A percentile compares a stretch with the other conserved stretches of the same genome.
These are phyloP conservation scores for Teleogryllus occipitalis DNA, from an alignment of 1,140 invertebrate genomes.

Conservation along the genomic window DNA sequence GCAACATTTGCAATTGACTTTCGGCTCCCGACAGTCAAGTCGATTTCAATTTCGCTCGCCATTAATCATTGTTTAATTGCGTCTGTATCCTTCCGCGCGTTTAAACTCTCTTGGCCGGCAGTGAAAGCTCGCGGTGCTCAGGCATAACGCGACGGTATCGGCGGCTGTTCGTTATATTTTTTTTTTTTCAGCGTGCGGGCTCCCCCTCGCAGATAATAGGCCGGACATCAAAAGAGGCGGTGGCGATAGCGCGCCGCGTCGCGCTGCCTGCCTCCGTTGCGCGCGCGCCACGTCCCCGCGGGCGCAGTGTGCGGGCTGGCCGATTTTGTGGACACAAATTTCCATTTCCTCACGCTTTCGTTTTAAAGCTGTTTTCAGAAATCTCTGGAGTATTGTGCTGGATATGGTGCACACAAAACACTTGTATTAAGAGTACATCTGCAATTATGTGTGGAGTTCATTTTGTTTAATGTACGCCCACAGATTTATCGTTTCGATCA, in stretches of 20 bases:
- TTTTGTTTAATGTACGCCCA: too few species aligned
- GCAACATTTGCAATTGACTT: conserved; percentile 3
- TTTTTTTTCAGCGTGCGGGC: neutral
- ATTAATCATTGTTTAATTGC: conserved; percentile 5
- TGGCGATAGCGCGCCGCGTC: neutral
- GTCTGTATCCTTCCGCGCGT: neutral
- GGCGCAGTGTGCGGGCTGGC: too few species aligned
- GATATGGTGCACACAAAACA: too few species aligned
- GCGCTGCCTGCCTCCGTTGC: neutral
- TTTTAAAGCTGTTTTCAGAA: too few species aligned
- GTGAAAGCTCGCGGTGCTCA: neutral
- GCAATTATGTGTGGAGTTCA: too few species aligned
- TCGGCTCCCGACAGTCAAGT: conserved; percentile 1
- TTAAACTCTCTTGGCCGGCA: neutral
- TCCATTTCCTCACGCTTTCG: too few species aligned
- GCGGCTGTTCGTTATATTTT: neutral
- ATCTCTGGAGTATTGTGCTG: too few species aligned
- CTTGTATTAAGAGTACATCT: too few species aligned
- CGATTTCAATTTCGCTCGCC: neutral
- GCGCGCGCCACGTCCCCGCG: too few species aligned
- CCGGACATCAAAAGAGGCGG: neutral
- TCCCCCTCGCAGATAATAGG: neutral
- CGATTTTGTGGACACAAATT: too few species aligned
- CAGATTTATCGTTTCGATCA: too few species aligned
- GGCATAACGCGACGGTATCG: neutral